These are phyloP conservation scores for Carterocephalus palaemon DNA, from an alignment of 2,888 invertebrate species.

Conservation along the genomic window DNA sequence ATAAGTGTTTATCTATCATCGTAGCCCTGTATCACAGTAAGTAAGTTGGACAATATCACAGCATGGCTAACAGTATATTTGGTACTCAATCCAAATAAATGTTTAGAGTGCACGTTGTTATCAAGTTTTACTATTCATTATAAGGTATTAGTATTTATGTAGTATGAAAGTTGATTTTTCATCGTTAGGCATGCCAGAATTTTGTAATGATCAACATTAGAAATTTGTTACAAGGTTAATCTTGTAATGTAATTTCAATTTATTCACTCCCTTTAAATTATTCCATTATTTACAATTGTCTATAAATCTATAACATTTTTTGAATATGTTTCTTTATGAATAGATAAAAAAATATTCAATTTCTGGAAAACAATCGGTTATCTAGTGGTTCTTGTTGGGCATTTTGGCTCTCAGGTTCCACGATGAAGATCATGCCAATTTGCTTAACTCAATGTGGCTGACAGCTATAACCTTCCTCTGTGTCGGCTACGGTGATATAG, in stretches of 20 bases:
- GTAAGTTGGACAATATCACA: conserved; percentile 45
- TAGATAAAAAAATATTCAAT: conserved; percentile 8
- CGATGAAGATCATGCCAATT: conserved; percentile 98
- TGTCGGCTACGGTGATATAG: conserved; percentile 99
- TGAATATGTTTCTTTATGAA: no score
- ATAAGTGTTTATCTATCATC: conserved; percentile 58
- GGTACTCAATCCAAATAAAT: conserved; percentile 61
- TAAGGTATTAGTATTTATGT: conserved; percentile 64
- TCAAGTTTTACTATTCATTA: conserved; percentile 55
- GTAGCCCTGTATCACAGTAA: conserved; percentile 51
- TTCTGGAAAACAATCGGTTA: conserved; percentile 51
- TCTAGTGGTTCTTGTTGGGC: conserved; percentile 76
- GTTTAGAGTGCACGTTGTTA: conserved; percentile 77
- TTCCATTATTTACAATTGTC: conserved; percentile 1
- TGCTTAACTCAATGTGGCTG: conserved; percentile 99
- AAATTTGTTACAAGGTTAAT: conserved; percentile 17
- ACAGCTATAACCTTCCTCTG: conserved; percentile 99
- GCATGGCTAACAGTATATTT: conserved; percentile 73
- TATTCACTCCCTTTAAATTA: conserved; percentile 1
- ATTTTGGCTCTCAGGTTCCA: conserved; percentile 90
- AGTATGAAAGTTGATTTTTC: conserved; percentile 56
- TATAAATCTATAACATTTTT: no score
- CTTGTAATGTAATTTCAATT: conserved; percentile 4
- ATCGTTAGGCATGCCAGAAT: conserved; percentile 64
- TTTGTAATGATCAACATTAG: conserved; percentile 31